phyloP scores from a whole-genome alignment of 2,888 invertebrate species.

The Beris chalybata region DNA sequence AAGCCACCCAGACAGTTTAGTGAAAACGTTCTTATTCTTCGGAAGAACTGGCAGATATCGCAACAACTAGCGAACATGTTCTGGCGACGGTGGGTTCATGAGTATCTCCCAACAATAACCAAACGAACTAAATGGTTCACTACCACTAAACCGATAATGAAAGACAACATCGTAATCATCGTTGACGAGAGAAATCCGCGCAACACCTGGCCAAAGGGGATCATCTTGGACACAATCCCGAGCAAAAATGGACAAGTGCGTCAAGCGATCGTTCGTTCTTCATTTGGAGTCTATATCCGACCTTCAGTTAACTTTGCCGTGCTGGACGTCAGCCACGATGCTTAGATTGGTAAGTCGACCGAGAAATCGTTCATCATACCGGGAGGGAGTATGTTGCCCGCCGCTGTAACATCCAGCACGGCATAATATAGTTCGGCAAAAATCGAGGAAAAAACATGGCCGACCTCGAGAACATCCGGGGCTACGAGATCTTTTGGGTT shows the following conservation, averaged over 20 bases:
- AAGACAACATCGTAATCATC: conserved; percentile 36
- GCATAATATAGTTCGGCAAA: no score
- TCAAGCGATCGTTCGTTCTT: conserved; percentile 29
- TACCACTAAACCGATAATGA: conserved; percentile 33
- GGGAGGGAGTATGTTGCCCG: no score
- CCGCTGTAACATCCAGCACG: no score
- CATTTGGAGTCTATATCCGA: conserved; percentile 27
- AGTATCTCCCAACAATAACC: no score
- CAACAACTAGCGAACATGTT: conserved; percentile 30
- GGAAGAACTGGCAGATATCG: no score
- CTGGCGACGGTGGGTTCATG: no score
- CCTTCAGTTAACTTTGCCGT: conserved; percentile 35
- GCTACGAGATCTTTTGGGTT: no score
- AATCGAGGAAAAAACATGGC: no score
- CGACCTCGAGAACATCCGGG: no score
- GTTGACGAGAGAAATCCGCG: conserved; percentile 34
- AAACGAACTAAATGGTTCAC: conserved; percentile 36
- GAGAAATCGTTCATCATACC: no score
- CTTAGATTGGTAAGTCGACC: no score
- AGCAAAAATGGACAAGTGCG: conserved; percentile 36
- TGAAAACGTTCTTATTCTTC: neutral
- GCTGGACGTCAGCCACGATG: conserved; percentile 17
- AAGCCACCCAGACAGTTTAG: neutral
- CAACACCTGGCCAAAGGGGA: conserved; percentile 37
- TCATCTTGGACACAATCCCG: conserved; percentile 16